Base-by-base conservation (phyloP, 2,797 vertebrate species). In the Pitangus sulphuratus region DNA sequence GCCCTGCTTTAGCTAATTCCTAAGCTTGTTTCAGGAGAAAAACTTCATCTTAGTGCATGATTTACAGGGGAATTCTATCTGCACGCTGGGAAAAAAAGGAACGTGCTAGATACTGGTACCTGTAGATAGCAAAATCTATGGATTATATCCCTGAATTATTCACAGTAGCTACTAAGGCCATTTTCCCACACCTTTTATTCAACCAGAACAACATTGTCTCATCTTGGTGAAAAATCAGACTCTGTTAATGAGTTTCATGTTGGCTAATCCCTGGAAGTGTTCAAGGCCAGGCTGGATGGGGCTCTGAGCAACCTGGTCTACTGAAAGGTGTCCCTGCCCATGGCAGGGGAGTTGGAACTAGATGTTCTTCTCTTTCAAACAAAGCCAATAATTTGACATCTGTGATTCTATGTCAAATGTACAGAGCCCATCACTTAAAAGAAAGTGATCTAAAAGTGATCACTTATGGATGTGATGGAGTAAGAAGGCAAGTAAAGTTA, bases 261-360 rank as follows among this genome's bases (percentile, higher is more conserved):
- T 77, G 60, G 40, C 11, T 62, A 35, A 77, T 48, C 9, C 53
- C 20, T 47, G 45, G 11, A 4, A 26, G 2, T 47, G 25, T 15
- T 15, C 30, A 53, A 53, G 33, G 35, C 40, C 40, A 35, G 31
- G 33, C 2, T 22, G 47, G 33, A 61, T 8, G 30, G 33, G 30
- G 9, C 30, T 22, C 47, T 47, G 69, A 60, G 30, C 30, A 53
- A 11, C 20, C 17, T 47, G 33, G 2, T 25, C 4, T 15, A 4
- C 4, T 15, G 35, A 22, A 68, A 54, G 6, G 4, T 42, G 15
- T n/a, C 31, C 40, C 47, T 42, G 9, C 28, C 28, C 0, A 0
- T 12, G 40, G 4, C 39, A 54, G 64, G 7, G 17, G 16, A 39
- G 13, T 13, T 33, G 56, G 17, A 68, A 40, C 2, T 3, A 15